Evolutionary conservation across 2,888 invertebrate genomes (phyloP), one percentile per base, ranked within the genome.

Genomic region (Athalia rosae): DNA sequence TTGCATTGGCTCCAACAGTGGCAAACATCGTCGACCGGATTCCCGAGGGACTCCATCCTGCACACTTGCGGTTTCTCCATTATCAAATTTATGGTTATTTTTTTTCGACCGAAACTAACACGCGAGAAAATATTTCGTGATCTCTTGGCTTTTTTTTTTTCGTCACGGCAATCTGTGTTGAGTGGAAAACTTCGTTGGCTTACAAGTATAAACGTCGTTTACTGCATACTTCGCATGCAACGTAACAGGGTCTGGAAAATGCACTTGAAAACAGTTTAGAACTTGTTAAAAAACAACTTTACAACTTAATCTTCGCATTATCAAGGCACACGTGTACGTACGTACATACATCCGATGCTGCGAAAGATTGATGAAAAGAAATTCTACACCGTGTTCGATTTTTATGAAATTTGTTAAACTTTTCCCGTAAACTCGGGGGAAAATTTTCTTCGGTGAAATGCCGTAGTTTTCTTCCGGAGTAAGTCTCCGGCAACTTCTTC

Each of bases 41-140:
- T 2, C 28, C 28, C 2, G 28, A 28, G 13, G 4, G 53, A 71
- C 43, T 45, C 28, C 45, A 71, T 15, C 15, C 43, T 13, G 13
- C 45, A 71, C 8, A 58, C 71, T 58, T 71, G 8, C 28, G 28
- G 28, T 71, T 15, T 8, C 13, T 71, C 50, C 71, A 58, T 71
- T 45, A 71, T 58, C 41, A 53, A n/a, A 47, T 71, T 56, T 71
- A 58, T 71, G 71, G 58, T 58, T 58, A 71, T 28, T 56, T 71
- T 71, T 71, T 58, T 28, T 28, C 28, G 8, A 28, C 58, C 71
- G 71, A 58, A 71, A 58, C 6, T 58, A n/a, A 71, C 9, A 45
- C 13, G 4, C 15, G 9, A 58, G 9, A 28, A 4, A 43, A 47
- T 11, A 71, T 43, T 45, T n/a, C 71, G 58, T 50, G n/a, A 43